Evolutionary conservation across 2,113 vertebrate species (phyloP), one percentile per base, ranked within the genome.

Genomic region (Urocynchramus pylzowi): DNA sequence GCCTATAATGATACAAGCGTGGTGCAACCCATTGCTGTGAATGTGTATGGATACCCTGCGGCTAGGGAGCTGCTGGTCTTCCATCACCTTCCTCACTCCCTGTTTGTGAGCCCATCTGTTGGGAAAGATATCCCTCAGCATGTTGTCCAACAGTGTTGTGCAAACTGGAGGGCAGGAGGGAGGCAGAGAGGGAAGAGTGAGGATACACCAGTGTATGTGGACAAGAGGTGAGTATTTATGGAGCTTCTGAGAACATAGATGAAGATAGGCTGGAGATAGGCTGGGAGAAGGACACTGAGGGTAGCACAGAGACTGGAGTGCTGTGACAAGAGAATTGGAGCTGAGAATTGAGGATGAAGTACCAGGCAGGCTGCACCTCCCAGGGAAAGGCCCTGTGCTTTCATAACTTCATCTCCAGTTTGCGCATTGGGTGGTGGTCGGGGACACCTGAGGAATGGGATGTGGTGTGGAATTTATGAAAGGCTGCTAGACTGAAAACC

Each of bases 31-130:
- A 30, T 69, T 89, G 75, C 35, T 93, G 53, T 64, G 63, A 73
- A 74, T 59, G 28, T 44, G n/a, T 60, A 21, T 57, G 37, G 79
- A 59, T 69, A 79, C 24, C 79, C 71, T 42, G 57, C 88, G 76
- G 64, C 44, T 77, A 79, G 59, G 47, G 71, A 93, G 42, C 88
- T 93, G 87, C 78, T 94, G 85, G 53, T 94, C 42, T 90, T 76
- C 83, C 69, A 47, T 81, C 78, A 67, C 63, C 64, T 87, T 87
- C 82, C 63, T 93, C 56, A 64, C 31, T 81, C 81, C 59, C 78
- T 81, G 50, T 94, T 84, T 95, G 57, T 67, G 82, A 94, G 90
- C 68, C 83, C 87, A 90, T 78, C 82, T 90, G 73, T 91, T 91
- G 83, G 70, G 77, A 85, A 89, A 69, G 64, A 87, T 56, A 65